Evolutionary conservation across 2,797 vertebrate genomes (phyloP).

Genomic region (Melanotaenia boesemani): DNA sequence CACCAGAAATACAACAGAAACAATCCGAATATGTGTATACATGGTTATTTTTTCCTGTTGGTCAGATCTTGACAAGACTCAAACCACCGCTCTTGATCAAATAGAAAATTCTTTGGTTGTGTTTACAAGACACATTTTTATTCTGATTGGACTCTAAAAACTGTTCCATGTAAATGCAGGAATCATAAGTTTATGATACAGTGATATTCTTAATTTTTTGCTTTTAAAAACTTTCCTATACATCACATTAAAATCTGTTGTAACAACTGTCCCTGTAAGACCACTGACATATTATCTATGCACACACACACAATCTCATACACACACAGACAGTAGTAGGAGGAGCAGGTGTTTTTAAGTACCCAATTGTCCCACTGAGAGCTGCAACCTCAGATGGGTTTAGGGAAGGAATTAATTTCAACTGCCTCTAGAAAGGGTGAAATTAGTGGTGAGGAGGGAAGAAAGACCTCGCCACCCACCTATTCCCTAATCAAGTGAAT

Average conservation of each 20-base stretch:
- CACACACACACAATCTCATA: not conserved
- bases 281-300: too few relatives aligned
- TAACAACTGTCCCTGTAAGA: not conserved
- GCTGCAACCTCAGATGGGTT: conserved; percentile 68
- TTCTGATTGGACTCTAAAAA: not conserved
- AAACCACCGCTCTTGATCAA: too few relatives aligned
- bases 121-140: too few relatives aligned
- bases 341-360: conserved; percentile 72
- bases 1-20: too few relatives aligned
- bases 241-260: not conserved
- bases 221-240: not conserved
- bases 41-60: too few relatives aligned
- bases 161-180: too few relatives aligned
- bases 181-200: too few relatives aligned
- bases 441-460: conserved; percentile 44
- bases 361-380: conserved; percentile 50
- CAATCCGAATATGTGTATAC: too few relatives aligned
- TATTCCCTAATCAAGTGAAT: conserved; percentile 68
- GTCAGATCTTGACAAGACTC: too few relatives aligned
- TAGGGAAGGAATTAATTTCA: conserved; percentile 78
- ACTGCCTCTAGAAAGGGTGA: conserved; percentile 46
- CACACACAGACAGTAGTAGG: not conserved
- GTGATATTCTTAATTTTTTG: too few relatives aligned
- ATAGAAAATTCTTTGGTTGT: too few relatives aligned
- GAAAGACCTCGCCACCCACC: conserved; percentile 40